Evolutionary conservation across 2,888 invertebrate species (phyloP).

Genomic region (Steinernema hermaphroditum): DNA sequence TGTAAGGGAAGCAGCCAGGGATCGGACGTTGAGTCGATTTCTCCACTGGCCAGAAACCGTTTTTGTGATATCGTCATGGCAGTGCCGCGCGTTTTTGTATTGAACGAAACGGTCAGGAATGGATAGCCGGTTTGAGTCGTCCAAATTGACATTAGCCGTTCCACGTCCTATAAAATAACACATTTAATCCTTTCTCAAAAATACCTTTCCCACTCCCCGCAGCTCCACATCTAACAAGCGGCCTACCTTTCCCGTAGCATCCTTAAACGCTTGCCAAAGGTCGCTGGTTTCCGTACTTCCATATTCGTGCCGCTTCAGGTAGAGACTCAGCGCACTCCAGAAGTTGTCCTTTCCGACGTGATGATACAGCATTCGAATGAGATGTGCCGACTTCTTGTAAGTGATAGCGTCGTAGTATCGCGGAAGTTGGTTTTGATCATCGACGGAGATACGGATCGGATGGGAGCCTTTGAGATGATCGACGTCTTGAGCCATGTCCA

Average conservation of each 20-base stretch:
- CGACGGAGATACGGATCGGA: not conserved
- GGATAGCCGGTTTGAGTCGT: too few relatives aligned
- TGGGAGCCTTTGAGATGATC: not conserved
- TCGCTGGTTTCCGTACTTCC: not conserved
- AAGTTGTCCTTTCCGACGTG: not conserved
- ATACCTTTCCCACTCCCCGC: too few relatives aligned
- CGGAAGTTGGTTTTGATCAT: not conserved
- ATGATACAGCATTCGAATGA: slow-evolving; percentile 10
- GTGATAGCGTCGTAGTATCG: not conserved
- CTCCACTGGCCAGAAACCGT: too few relatives aligned
- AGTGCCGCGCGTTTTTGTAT: too few relatives aligned
- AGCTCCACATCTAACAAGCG: too few relatives aligned
- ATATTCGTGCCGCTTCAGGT: not conserved
- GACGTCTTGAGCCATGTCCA: not conserved
- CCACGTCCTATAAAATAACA: too few relatives aligned
- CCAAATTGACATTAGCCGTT: too few relatives aligned
- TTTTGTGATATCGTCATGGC: too few relatives aligned
- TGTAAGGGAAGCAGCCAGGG: too few relatives aligned
- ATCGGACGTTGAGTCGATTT: too few relatives aligned
- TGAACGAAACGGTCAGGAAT: too few relatives aligned
- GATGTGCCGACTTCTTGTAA: not conserved
- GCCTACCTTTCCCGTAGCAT: not conserved
- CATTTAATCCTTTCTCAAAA: too few relatives aligned
- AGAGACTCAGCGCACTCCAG: not conserved
- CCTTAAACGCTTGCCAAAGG: not conserved